A percentile compares a stretch with the other conserved stretches of the same genome.
These are phyloP conservation scores for Hydriomena furcata DNA, from an alignment of 2,888 invertebrate genomes.

Conservation along the genomic window DNA sequence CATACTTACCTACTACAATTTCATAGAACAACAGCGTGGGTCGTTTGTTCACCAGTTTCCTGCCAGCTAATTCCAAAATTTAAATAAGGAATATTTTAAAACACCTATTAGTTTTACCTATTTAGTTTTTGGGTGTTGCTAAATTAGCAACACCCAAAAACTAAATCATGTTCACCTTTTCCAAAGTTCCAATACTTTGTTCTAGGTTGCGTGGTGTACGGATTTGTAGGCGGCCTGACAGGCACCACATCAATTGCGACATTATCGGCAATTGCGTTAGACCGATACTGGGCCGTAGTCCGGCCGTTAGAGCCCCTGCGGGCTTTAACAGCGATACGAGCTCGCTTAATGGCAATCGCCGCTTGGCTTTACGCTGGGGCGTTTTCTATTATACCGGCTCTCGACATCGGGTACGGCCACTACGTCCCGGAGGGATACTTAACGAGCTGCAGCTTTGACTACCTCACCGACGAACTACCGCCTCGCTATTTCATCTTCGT, in stretches of 20 bases:
- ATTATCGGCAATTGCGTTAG: constrained; percentile 90
- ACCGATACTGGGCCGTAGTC: constrained; percentile 92
- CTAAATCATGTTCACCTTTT: too few species aligned
- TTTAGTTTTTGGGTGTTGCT: too few species aligned
- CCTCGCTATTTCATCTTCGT: constrained; percentile 88
- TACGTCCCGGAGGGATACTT: constrained; percentile 94
- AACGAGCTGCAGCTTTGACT: constrained; percentile 94
- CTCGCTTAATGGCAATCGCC: constrained; percentile 83
- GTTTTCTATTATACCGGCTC: constrained; percentile 88
- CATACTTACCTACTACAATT: too few species aligned
- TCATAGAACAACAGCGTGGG: too few species aligned
- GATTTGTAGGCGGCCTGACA: constrained; percentile 91
- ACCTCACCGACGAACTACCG: constrained; percentile 85
- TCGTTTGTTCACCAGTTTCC: too few species aligned
- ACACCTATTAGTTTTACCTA: too few species aligned
- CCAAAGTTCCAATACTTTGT: too few species aligned
- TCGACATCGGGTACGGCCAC: constrained; percentile 87
- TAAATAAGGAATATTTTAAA: too few species aligned
- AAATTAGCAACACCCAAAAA: too few species aligned
- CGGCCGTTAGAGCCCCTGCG: constrained; percentile 88
- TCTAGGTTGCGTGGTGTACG: constrained; percentile 90
- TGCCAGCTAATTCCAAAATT: too few species aligned
- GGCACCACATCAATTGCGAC: constrained; percentile 93
- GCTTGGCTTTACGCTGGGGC: constrained; percentile 89
- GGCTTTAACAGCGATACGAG: constrained; percentile 84